Evolutionary conservation across 2,888 invertebrate genomes (phyloP).

Genomic region (Mylabris sibirica): DNA sequence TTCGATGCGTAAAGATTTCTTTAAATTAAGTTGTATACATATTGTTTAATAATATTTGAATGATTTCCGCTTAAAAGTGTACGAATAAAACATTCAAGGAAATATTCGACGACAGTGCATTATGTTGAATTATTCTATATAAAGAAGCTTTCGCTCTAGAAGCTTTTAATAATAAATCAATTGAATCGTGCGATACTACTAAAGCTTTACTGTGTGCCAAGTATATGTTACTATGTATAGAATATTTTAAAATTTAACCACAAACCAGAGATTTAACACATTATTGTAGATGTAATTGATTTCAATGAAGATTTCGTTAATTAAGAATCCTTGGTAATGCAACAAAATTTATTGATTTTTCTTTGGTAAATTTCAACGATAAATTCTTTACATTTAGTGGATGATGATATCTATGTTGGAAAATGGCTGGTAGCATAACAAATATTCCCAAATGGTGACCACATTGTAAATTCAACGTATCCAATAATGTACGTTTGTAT

Average conservation of each 20-base stretch:
- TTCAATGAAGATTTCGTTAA: too few relatives aligned
- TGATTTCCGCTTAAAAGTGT: neutral
- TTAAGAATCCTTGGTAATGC: too few relatives aligned
- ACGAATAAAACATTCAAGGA: neutral
- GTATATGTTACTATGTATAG: neutral
- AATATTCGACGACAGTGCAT: neutral
- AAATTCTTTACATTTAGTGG: neutral
- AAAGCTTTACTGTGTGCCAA: neutral
- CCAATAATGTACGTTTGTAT: neutral
- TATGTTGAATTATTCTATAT: conserved; percentile 6
- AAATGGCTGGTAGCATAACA: neutral
- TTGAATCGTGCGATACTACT: neutral
- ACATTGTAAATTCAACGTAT: neutral
- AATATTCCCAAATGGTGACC: conserved; percentile 2
- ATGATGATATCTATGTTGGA: neutral
- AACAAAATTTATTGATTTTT: neutral
- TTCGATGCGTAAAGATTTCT: neutral
- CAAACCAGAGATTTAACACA: neutral
- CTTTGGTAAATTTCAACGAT: neutral
- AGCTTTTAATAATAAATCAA: conserved; percentile 8
- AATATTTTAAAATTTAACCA: neutral
- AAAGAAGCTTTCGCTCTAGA: neutral
- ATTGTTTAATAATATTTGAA: neutral
- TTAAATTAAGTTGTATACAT: neutral
- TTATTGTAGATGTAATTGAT: too few relatives aligned